These are phyloP conservation scores for Elgonia sp. DNA, from an alignment of 2,888 invertebrate species.

Conservation along the genomic window DNA sequence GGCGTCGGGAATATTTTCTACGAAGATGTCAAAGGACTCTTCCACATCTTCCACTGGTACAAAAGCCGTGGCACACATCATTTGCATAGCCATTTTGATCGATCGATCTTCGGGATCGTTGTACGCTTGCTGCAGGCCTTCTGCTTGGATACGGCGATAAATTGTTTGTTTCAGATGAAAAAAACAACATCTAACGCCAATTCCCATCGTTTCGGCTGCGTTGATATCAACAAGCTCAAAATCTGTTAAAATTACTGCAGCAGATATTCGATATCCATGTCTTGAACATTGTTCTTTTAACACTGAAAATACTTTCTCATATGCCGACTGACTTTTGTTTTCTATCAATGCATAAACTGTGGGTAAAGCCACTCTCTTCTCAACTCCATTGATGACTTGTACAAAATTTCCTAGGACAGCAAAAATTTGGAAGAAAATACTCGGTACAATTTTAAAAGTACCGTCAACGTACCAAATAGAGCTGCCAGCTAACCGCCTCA, in stretches of 20 bases:
- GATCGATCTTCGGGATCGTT: too few relatives aligned
- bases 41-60: too few relatives aligned
- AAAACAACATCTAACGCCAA: constrained; percentile 31
- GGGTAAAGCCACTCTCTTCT: constrained; percentile 39
- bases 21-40: constrained; percentile 47
- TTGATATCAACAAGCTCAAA: constrained; percentile 40
- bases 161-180: constrained; percentile 47
- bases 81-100: constrained; percentile 22
- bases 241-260: constrained; percentile 45
- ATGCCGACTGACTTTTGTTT: constrained; percentile 33
- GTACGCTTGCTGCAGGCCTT: constrained; percentile 37
- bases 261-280: constrained; percentile 27
- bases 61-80: too few relatives aligned
- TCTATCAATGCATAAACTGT: constrained; percentile 18
- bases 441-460: constrained; percentile 33
- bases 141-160: constrained; percentile 44
- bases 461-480: constrained; percentile 11
- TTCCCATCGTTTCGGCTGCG: constrained; percentile 31
- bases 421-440: constrained; percentile 36
- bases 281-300: constrained; percentile 25
- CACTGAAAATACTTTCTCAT: constrained; percentile 38
- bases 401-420: constrained; percentile 13
- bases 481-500: constrained; percentile 14
- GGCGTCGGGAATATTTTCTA: constrained; percentile 37
- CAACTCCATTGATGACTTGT: constrained; percentile 33